Evolutionary conservation across 1,140 invertebrate genomes (phyloP).

Genomic region (roundworm (Caenorhabditis elegans)): WBcel235 BX284604.4:1055501-1056000

Average conservation of each 20-base stretch:
- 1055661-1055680: not conserved
- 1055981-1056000: not conserved
- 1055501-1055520: too few relatives aligned
- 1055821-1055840: not conserved
- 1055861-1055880: conserved; percentile 35
- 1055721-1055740: not conserved
- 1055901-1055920: conserved; percentile 8
- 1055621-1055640: not conserved
- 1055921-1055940: not conserved
- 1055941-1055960: too few relatives aligned
- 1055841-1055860: conserved; percentile 13
- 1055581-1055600: conserved; percentile 25
- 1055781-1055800: not conserved
- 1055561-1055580: not conserved
- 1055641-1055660: not conserved
- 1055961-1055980: not conserved
- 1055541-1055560: conserved; percentile 20
- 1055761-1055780: conserved; percentile 8
- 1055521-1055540: too few relatives aligned
- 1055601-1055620: conserved; percentile 6
- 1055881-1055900: conserved; percentile 37
- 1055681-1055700: not conserved
- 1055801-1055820: not conserved
- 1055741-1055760: conserved; percentile 16
- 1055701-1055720: not conserved